A percentile compares a stretch with the other conserved stretches of the same genome.
phyloP scores from a whole-genome alignment of 2,888 invertebrate species.

The Synergus itoensis region DNA sequence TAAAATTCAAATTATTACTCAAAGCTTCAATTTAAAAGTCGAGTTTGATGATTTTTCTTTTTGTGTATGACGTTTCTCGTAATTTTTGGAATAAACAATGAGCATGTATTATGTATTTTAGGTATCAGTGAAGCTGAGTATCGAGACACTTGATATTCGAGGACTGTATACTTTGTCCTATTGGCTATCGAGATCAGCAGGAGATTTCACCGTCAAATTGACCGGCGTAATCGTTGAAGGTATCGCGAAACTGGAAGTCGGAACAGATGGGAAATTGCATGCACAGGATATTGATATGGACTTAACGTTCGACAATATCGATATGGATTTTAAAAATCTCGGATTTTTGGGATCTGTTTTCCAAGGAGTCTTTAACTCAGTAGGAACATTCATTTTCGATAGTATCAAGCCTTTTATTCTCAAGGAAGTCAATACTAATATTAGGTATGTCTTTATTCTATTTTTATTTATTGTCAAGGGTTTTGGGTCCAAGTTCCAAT shows the following conservation, averaged over 20 bases:
- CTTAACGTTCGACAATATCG: constrained; percentile 86
- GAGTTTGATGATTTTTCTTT: background rate
- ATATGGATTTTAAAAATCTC: constrained; percentile 90
- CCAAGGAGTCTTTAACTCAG: constrained; percentile 88
- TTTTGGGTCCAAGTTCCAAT: too few species aligned
- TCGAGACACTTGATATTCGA: constrained; percentile 85
- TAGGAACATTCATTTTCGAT: constrained; percentile 90
- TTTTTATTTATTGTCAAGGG: background rate
- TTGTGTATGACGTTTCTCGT: background rate
- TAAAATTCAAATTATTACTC: too few species aligned
- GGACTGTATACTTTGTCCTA: constrained; percentile 88
- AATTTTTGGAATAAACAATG: constrained; percentile 7
- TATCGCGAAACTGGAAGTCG: constrained; percentile 85
- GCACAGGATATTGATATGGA: constrained; percentile 90
- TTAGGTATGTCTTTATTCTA: constrained; percentile 71
- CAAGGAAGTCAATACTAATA: constrained; percentile 87
- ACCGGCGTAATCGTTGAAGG: constrained; percentile 85
- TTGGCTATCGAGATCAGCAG: constrained; percentile 84
- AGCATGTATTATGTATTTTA: constrained; percentile 71
- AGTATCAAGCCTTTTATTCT: constrained; percentile 92
- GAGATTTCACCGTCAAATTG: constrained; percentile 89
- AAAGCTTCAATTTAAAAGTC: background rate
- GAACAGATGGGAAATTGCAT: constrained; percentile 86
- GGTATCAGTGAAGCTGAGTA: constrained; percentile 86
- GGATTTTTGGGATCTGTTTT: constrained; percentile 86